These are phyloP conservation scores for Pristionchus maxplancki DNA, from an alignment of 2,888 invertebrate species.

Conservation along the genomic window DNA sequence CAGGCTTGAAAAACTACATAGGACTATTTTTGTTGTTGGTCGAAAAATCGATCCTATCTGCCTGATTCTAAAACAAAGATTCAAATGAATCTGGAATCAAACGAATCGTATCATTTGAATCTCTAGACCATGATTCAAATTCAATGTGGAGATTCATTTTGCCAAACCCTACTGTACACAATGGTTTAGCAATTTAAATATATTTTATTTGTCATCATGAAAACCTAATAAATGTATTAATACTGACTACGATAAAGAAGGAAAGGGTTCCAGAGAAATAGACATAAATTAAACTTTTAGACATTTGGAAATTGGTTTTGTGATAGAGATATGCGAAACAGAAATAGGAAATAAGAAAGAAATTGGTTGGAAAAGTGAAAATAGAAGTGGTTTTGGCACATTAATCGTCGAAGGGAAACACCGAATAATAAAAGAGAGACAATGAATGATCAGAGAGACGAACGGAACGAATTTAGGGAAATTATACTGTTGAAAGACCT, in stretches of 20 bases:
- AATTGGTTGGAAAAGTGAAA: background rate
- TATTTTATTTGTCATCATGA: background rate
- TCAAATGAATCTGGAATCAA: too few relatives aligned
- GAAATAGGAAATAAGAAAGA: background rate
- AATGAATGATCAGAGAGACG: too few relatives aligned
- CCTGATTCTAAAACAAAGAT: too few relatives aligned
- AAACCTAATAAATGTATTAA: background rate
- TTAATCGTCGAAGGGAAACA: background rate
- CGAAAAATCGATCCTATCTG: too few relatives aligned
- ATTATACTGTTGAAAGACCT: slow-evolving; percentile 17
- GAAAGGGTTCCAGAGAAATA: background rate
- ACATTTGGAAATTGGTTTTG: background rate
- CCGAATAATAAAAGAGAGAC: background rate
- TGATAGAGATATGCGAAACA: background rate
- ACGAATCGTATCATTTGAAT: too few relatives aligned
- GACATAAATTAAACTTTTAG: background rate
- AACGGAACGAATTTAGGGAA: too few relatives aligned
- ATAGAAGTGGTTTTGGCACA: background rate
- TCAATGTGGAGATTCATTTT: too few relatives aligned
- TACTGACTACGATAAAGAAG: background rate
- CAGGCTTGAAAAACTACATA: too few relatives aligned
- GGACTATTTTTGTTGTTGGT: too few relatives aligned
- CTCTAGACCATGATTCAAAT: too few relatives aligned
- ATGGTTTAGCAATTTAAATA: background rate
- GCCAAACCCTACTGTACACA: slow-evolving; percentile 16